Conservation (phyloP, 2,888 invertebrate species). For the Iphiclides podalirius region DNA sequence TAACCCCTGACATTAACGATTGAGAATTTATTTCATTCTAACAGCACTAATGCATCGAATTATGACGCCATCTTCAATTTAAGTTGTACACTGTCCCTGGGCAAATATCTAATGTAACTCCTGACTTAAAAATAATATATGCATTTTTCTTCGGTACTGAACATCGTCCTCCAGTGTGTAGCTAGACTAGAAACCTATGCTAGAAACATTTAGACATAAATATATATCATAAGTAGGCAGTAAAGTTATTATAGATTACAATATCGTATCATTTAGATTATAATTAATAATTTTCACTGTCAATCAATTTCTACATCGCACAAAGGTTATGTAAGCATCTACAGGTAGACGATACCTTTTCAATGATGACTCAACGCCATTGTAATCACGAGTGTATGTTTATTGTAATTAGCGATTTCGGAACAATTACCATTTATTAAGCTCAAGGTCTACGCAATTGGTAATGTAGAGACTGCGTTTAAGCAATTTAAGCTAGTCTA, state of each 20-base stretch:
- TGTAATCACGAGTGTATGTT: constrained; percentile 6
- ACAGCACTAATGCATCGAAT: constrained; percentile 21
- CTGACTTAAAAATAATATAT: too few species aligned
- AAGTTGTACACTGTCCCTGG: too few species aligned
- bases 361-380: constrained; percentile 6
- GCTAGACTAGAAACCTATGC: too few species aligned
- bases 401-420: constrained; percentile 15
- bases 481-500: background rate
- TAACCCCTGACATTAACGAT: constrained; percentile 33
- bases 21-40: constrained; percentile 20
- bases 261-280: too few species aligned
- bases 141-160: too few species aligned
- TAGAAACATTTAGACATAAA: too few species aligned
- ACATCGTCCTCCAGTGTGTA: too few species aligned
- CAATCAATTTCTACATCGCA: background rate
- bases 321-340: background rate
- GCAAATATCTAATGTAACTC: too few species aligned
- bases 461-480: too few species aligned
- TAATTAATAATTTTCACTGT: too few species aligned
- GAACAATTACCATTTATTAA: constrained; percentile 13
- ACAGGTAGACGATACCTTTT: background rate
- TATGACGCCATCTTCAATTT: constrained; percentile 2
- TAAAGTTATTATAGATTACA: too few species aligned
- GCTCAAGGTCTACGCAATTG: constrained; percentile 9
- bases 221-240: too few species aligned